Evolutionary conservation across 2,888 invertebrate genomes (phyloP), one percentile per base, ranked within the genome.

Genomic region (Drosophila pseudotakahashii): DNA sequence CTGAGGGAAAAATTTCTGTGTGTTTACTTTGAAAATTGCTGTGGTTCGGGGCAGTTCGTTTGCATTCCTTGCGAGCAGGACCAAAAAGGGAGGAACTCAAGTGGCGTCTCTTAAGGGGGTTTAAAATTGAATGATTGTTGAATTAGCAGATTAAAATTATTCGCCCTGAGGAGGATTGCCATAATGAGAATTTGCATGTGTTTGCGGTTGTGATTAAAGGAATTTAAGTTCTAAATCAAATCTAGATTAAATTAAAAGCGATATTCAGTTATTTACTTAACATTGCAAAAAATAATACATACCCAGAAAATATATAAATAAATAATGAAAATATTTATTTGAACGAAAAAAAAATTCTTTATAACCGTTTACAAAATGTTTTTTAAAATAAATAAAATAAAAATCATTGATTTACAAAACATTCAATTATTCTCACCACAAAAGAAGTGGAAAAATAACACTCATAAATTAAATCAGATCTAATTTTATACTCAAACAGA

Each of bases 1-100:
- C 51, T 3, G 16, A 64, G 60, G 45, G 45, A 69, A 64, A 75
- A 83, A 53, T 53, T 53, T 68, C 55, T 66, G 50, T 61, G 57
- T 82, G 75, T 82, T 82, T 82, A 82, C 82, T 82, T 77, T 70
- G 85, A 75, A 84, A 82, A 85, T 85, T 78, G 82, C 85, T 79
- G 76, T 81, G 82, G 85, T 85, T 82, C 72, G 69, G 77, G 67
- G 75, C 75, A 78, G 70, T 63, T 42, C 59, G 60, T 63, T 63
- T 63, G 62, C 62, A 59, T 63, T 59, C 59, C 62, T 63, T 42
- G 48, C 48, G 48, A 75, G 73, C 58, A 57, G 41, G 51, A 57
- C 57, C 48, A 62, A 74, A 52, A 62, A 23, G 30, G 37, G 48
- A 57, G 36, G 39, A 55, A 16, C 52, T 69, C 55, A 68, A 77